phyloP scores from a whole-genome alignment of 2,113 vertebrate species.

The Nanorana parkeri region DNA sequence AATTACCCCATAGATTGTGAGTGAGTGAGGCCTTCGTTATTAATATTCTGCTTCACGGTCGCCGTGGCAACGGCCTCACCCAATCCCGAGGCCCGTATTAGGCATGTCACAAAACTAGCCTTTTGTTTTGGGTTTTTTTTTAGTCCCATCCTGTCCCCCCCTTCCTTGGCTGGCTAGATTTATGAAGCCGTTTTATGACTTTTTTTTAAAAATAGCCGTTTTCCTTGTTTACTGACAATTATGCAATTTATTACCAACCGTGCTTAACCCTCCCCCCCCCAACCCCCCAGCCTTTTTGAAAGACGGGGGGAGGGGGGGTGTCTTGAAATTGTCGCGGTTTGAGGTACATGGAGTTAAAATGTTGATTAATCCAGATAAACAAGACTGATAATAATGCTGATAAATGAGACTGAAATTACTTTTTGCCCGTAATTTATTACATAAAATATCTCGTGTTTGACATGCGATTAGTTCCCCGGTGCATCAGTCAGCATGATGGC shows the following conservation, averaged over 20 bases:
- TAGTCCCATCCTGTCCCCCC: too few relatives aligned
- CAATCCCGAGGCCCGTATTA: conserved; percentile 7
- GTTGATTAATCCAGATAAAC: conserved; percentile 87
- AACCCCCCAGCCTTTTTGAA: too few relatives aligned
- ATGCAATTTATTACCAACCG: background rate
- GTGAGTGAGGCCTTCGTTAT: conserved; percentile 33
- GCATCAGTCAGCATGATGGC: conserved; percentile 76
- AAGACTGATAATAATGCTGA: conserved; percentile 90
- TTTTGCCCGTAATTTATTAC: conserved; percentile 87
- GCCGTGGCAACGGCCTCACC: conserved; percentile 30
- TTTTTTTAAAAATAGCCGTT: background rate
- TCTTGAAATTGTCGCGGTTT: conserved; percentile 39
- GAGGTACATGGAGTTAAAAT: conserved; percentile 71
- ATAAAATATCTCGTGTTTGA: conserved; percentile 91
- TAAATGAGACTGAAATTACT: conserved; percentile 88
- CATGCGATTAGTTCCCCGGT: conserved; percentile 86
- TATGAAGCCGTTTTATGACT: background rate
- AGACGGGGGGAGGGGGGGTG: too few relatives aligned
- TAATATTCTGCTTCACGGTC: conserved; percentile 26
- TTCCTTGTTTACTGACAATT: background rate
- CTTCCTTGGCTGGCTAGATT: background rate
- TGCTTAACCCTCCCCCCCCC: background rate
- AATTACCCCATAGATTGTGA: conserved; percentile 52
- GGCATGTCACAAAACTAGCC: background rate
- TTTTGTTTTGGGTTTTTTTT: background rate